Conservation (phyloP, 2,888 invertebrate species). For the Stictocephala bisonia region DNA sequence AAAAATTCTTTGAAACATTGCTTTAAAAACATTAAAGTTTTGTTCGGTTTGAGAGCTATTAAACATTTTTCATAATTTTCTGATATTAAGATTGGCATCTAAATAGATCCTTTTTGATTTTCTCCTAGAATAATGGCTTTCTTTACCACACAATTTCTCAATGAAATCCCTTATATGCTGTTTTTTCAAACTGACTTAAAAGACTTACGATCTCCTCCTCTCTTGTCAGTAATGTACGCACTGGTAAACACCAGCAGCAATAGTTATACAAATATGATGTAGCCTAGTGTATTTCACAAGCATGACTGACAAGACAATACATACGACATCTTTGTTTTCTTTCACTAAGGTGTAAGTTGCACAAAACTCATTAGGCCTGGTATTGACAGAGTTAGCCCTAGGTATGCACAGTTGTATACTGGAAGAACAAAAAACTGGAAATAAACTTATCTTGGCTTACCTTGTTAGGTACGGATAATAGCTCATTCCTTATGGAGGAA, state of each 20-base stretch:
- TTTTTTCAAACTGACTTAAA: background rate
- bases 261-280: background rate
- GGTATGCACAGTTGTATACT: no score
- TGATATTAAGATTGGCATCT: background rate
- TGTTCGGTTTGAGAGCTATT: background rate
- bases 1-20: conserved; percentile 30
- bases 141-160: background rate
- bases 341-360: background rate
- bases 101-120: conserved; percentile 19
- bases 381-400: background rate
- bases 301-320: background rate
- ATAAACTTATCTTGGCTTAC: background rate
- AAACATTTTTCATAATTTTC: background rate
- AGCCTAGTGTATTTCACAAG: background rate
- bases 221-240: background rate
- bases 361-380: background rate
- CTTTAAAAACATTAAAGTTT: background rate
- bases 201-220: background rate
- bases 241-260: no score
- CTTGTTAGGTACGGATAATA: background rate
- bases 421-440: background rate
- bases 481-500: background rate
- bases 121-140: conserved; percentile 17
- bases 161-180: background rate
- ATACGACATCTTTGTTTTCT: background rate